These are phyloP conservation scores for Perithous albicinctus DNA, from an alignment of 2,888 invertebrate species.

Conservation along the genomic window DNA sequence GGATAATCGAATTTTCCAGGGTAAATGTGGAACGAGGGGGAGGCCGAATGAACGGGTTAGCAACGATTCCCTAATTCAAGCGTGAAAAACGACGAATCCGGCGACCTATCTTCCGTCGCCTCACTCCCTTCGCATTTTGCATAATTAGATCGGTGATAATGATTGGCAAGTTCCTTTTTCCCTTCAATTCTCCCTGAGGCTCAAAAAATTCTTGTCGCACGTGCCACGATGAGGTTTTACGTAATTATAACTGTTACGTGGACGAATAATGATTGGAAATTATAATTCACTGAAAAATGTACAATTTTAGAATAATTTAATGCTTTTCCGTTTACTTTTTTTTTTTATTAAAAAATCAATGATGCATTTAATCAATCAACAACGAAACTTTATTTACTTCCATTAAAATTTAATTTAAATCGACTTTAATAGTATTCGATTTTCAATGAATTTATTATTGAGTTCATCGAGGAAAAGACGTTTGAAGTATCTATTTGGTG, in stretches of 20 bases:
- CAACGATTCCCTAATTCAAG: slow-evolving; percentile 30
- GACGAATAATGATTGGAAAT: not conserved
- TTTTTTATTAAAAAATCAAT: not conserved
- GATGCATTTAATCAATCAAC: no score
- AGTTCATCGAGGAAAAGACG: no score
- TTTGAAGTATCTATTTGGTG: no score
- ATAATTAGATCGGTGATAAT: slow-evolving; percentile 7
- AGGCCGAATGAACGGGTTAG: not conserved
- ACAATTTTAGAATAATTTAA: not conserved
- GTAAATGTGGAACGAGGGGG: not conserved
- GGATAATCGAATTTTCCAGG: slow-evolving; percentile 31
- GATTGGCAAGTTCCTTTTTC: not conserved
- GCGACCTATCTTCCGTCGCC: not conserved
- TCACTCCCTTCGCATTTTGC: not conserved
- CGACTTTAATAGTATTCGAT: no score
- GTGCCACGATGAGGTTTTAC: not conserved
- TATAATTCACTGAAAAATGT: not conserved
- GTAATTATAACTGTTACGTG: not conserved
- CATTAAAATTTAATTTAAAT: no score
- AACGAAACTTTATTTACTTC: no score
- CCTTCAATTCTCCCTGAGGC: not conserved
- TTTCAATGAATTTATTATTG: no score
- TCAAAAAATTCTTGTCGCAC: slow-evolving; percentile 1
- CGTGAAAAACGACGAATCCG: slow-evolving; percentile 4
- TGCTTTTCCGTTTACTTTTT: not conserved